Evolutionary conservation across 2,797 vertebrate species (phyloP), one percentile per base, ranked within the genome.

Genomic region (Gadopsis marmoratus): DNA sequence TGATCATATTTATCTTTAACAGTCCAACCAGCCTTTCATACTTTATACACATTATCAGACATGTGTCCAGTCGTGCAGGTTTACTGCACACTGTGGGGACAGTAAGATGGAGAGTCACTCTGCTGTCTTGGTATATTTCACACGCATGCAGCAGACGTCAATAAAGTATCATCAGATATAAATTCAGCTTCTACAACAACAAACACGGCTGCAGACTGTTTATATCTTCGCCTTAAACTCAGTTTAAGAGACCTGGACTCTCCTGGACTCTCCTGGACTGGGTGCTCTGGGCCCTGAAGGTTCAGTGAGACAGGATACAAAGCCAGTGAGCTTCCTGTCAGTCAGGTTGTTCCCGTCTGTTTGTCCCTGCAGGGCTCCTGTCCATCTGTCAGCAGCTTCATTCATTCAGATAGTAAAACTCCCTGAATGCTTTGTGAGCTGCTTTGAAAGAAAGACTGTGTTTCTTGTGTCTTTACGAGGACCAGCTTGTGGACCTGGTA

Each of bases 361-460:
- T 23, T 54, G 51, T 70, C 16, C 65, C 64, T 48, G 23, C 39
- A 6, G 29, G 64, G 59, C 31, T 10, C 26, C 53, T 7, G 23
- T 70, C 54, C 37, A 4, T 63, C 65, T 41, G 16, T 66, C 60
- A 26, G 56, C 66, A 55, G 65, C 65, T 53, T 4, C 19, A 3
- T 16, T 47, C 41, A 16, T 17, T 23, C 61, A 23, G 51, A 17
- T 39, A 16, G 10, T 14, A 26, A 16, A 71, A 23, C 26, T 71
- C 67, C 47, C 72, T 70, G 29, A 45, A 51, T 66, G 67, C 74
- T 72, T 55, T 76, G 45, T 29, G 62, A 48, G 12, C 60, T 67
- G 26, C 3, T 26, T 26, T 26, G 26, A 26, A 17, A 19, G 43
- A 48, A 21, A 48, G 35, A 35, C 7, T 35, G 45, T 16, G 59